Evolutionary conservation across 2,797 vertebrate genomes (phyloP).

Genomic region (Hemibagrus guttatus): DNA sequence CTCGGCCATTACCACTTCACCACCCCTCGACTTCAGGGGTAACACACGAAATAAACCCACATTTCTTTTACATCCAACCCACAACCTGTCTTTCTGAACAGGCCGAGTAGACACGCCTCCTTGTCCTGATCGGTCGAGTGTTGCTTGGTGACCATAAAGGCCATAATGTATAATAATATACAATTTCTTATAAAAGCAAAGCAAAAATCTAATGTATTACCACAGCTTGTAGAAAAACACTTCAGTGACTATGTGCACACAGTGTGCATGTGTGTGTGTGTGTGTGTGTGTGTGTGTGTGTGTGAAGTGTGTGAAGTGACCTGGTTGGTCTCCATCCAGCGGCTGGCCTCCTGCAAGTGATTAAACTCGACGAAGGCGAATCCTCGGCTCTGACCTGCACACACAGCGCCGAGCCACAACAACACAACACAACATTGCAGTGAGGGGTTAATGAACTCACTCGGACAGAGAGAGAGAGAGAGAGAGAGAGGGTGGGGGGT

Average conservation of each 20-base stretch:
- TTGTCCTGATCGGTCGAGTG: constrained; percentile 1
- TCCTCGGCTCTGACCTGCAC: constrained; percentile 95
- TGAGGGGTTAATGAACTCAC: constrained; percentile 83
- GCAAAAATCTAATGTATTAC: not conserved
- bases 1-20: constrained; percentile 68
- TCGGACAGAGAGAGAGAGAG: constrained; percentile 55
- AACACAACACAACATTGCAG: constrained; percentile 83
- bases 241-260: constrained; percentile 23
- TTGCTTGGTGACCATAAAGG: not conserved
- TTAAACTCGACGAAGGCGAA: constrained; percentile 98
- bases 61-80: not conserved
- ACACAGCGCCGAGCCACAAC: constrained; percentile 86
- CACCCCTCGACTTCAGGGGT: constrained; percentile 78
- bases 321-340: constrained; percentile 97
- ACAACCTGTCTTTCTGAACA: constrained; percentile 43
- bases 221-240: constrained; percentile 13
- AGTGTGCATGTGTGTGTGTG: constrained; percentile 28
- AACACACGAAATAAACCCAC: constrained; percentile 58
- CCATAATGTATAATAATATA: not conserved
- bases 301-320: constrained; percentile 91
- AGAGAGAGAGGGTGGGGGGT: constrained; percentile 60
- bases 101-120: not conserved
- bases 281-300: constrained; percentile 51
- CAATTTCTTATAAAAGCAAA: not conserved
- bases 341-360: constrained; percentile 93